Evolutionary conservation across 2,888 invertebrate genomes (phyloP).

Genomic region (Leucophenga montana): DNA sequence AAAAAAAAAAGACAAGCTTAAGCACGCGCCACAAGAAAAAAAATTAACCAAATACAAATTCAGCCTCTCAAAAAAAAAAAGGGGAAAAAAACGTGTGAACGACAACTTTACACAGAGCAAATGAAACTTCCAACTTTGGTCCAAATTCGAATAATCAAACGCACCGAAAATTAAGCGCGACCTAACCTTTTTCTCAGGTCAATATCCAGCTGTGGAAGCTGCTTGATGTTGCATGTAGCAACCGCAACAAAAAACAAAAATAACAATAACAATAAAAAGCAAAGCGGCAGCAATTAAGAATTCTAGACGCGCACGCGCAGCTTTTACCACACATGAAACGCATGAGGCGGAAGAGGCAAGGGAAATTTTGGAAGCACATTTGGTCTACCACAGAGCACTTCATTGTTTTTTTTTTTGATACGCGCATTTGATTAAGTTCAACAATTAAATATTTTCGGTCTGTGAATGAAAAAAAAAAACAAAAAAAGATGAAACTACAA

Average conservation of each 20-base stretch:
- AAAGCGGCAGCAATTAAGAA: slow-evolving; percentile 58
- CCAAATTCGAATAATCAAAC: slow-evolving; percentile 28
- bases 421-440: too few species aligned
- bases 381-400: not conserved
- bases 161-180: slow-evolving; percentile 25
- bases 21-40: slow-evolving; percentile 40
- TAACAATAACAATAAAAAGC: not conserved
- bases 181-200: slow-evolving; percentile 15
- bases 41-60: slow-evolving; percentile 20
- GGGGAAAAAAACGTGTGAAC: slow-evolving; percentile 24
- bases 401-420: too few species aligned
- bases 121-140: slow-evolving; percentile 34
- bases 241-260: not conserved
- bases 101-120: slow-evolving; percentile 44
- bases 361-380: not conserved
- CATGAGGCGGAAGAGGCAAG: not conserved
- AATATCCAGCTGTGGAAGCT: too few species aligned
- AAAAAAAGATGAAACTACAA: not conserved
- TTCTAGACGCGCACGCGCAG: slow-evolving; percentile 55
- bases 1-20: slow-evolving; percentile 19
- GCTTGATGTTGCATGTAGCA: too few species aligned
- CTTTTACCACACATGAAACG: too few species aligned
- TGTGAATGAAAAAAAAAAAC: not conserved
- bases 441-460: too few species aligned
- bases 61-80: not conserved